A percentile compares a stretch with the other conserved stretches of the same genome.
These are phyloP conservation scores for Cephus sareptanus DNA, from an alignment of 2,888 invertebrate species.

Conservation along the genomic window DNA sequence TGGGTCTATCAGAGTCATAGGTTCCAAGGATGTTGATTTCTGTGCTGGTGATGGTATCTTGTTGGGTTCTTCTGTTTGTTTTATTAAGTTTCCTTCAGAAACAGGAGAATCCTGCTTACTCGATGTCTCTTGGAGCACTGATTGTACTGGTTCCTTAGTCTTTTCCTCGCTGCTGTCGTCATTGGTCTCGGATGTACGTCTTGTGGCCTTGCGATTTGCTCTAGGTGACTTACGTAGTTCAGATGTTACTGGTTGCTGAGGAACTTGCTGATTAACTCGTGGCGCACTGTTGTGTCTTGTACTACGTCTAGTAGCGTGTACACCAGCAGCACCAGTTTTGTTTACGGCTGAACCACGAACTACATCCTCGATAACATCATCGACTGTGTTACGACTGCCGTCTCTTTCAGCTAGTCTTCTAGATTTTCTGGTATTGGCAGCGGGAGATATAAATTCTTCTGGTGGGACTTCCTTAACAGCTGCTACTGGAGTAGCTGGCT, in stretches of 20 bases:
- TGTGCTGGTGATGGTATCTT: constrained; percentile 52
- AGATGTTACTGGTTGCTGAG: constrained; percentile 25
- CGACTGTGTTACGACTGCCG: constrained; percentile 80
- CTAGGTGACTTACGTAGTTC: constrained; percentile 74
- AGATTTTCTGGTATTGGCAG: constrained; percentile 82
- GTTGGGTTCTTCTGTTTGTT: constrained; percentile 40
- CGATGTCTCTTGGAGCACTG: background rate
- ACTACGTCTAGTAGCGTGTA: constrained; percentile 69
- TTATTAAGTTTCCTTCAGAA: constrained; percentile 24
- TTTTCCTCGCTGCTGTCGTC: constrained; percentile 74
- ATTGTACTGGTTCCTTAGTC: constrained; percentile 36
- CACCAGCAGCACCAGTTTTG: constrained; percentile 62
- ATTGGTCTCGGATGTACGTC: constrained; percentile 75
- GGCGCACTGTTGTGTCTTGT: constrained; percentile 68
- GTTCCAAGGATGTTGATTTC: constrained; percentile 66
- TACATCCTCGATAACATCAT: constrained; percentile 91
- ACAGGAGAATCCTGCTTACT: constrained; percentile 33
- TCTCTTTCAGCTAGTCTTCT: constrained; percentile 83
- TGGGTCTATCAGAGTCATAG: constrained; percentile 78
- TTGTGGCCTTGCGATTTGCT: constrained; percentile 72
- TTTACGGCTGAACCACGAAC: constrained; percentile 74
- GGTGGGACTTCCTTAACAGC: constrained; percentile 68
- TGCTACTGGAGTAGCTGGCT: constrained; percentile 62
- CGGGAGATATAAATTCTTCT: constrained; percentile 75
- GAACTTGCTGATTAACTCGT: constrained; percentile 56